These are phyloP conservation scores for Apantesis nais DNA, from an alignment of 2,888 invertebrate species.

Conservation along the genomic window DNA sequence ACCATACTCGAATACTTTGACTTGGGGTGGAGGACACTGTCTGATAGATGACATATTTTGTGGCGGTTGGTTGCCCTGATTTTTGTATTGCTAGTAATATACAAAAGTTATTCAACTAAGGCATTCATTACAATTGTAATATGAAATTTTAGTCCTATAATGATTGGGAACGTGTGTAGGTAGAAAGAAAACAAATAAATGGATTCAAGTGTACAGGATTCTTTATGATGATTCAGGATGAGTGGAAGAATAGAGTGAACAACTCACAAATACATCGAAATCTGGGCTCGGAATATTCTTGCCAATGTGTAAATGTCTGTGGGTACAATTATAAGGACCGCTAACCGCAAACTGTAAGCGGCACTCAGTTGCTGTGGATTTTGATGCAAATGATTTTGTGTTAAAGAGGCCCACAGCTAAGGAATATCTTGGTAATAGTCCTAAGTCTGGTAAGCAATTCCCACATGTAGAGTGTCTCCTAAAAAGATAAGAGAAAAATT, in stretches of 20 bases:
- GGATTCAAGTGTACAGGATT: background rate
- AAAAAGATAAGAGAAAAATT: no score
- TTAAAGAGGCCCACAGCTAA: background rate
- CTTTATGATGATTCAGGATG: background rate
- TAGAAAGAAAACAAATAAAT: background rate
- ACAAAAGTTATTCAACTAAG: background rate
- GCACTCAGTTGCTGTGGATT: background rate
- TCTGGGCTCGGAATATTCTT: background rate
- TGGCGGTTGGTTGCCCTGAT: background rate
- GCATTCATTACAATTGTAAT: background rate
- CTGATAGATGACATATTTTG: background rate
- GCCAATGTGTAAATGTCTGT: no score
- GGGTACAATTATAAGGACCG: no score
- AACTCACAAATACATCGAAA: no score
- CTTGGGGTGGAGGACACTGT: background rate
- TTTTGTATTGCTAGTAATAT: background rate
- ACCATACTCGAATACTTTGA: background rate
- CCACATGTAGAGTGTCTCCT: no score
- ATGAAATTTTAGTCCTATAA: background rate
- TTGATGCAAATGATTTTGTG: background rate
- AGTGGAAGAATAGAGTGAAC: no score
- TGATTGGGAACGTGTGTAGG: background rate
- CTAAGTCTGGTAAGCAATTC: no score
- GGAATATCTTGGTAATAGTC: no score
- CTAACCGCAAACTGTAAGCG: no score